Conservation (phyloP, 2,113 vertebrate species). For the Prolemur simus region DNA sequence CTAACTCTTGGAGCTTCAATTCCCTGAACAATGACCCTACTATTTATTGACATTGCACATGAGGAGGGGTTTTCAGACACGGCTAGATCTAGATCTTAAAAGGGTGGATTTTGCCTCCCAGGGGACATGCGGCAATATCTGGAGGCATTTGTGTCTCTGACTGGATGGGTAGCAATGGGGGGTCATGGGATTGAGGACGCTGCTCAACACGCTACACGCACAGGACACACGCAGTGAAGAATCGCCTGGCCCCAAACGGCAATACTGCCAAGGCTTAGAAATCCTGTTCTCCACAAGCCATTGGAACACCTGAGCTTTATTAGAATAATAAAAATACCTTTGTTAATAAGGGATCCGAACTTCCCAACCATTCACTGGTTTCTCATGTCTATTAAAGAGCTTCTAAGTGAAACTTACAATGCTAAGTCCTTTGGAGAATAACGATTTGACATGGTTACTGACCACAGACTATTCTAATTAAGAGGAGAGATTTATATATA, state of each 20-base stretch:
- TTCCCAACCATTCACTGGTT: neutral
- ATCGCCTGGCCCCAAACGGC: neutral
- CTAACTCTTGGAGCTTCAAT: neutral
- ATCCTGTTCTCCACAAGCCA: neutral
- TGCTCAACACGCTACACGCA: fast-evolving
- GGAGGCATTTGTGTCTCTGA: neutral
- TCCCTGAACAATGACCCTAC: neutral
- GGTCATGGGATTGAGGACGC: neutral
- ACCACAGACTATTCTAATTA: neutral
- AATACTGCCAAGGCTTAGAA: neutral
- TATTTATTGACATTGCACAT: neutral
- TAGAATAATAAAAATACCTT: neutral
- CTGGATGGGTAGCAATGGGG: neutral
- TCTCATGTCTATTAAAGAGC: neutral
- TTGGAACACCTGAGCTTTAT: neutral
- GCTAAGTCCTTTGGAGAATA: neutral
- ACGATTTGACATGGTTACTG: neutral
- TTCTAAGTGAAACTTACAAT: neutral
- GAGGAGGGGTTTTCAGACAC: neutral
- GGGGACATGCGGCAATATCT: too few species aligned
- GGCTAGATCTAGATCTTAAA: too few species aligned
- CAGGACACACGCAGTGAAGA: fast-evolving
- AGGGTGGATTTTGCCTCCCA: neutral
- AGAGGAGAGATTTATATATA: neutral
- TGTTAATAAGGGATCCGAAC: neutral